Evolutionary conservation across 2,888 invertebrate genomes (phyloP), one percentile per base, ranked within the genome.

Genomic region (Graphium colonna): DNA sequence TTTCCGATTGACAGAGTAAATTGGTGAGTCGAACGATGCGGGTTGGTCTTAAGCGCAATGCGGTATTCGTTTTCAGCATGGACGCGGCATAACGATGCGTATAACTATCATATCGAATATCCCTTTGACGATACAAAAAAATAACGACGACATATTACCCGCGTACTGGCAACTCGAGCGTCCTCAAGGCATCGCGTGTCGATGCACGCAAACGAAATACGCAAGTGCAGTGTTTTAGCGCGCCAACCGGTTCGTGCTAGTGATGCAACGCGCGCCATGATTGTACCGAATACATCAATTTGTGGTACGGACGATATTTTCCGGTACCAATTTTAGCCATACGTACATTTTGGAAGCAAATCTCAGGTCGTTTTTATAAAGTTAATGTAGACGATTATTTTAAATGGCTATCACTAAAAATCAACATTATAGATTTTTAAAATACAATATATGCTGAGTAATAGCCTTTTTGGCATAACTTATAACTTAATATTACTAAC

Each of bases 131-230:
- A 10, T 4, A 28, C 28, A 8, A 28, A 28, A 8, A 28, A 52
- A 55, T n/a, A n/a, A n/a, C n/a, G n/a, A n/a, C n/a, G n/a, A n/a
- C 31, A 54, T 57, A 60, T 59, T 58, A 57, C 48, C 28, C 36
- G 43, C 43, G 60, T 52, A 55, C 53, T n/a, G n/a, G n/a, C n/a
- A n/a, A n/a, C n/a, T n/a, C 46, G 53, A 18, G 63, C 28, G 52
- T 55, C 59, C 59, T 59, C 57, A 51, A 54, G 51, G 56, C 60
- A 53, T 59, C 57, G 51, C 60, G 61, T 65, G 65, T 66, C 61
- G 63, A 60, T 59, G 60, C 57, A 59, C 60, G 62, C 53, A 50
- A 49, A 62, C 53, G 59, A 45, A 50, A 44, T 59, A 59, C 54
- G 13, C 39, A 41, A 59, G 55, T 62, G 60, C 62, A 61, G 54